Base-by-base conservation (phyloP, 1,140 invertebrate genomes). In the Microvelia longipes region DNA sequence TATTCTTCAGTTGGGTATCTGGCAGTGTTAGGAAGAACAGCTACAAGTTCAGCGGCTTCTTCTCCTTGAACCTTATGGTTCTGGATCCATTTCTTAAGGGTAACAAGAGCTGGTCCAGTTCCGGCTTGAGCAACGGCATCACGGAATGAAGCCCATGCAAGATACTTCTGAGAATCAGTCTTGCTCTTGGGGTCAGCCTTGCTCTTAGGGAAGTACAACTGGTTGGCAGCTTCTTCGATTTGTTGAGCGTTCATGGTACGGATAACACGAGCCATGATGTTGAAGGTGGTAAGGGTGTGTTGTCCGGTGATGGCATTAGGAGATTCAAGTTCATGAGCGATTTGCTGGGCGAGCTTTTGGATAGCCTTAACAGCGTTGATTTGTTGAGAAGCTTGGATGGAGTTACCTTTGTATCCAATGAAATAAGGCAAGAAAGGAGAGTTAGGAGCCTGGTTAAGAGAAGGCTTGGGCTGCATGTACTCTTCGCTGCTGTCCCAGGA, bases 81-180 rank as follows among this genome's bases (percentile, higher is more conserved):
- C 67, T 82, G 71, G 28, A 89, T 85, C 85, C 82, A 86, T 11
- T 82, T 70, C 72, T 82, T 81, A 29, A 89, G 82, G 69, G 78
- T 77, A 25, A 83, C 69, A 67, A 88, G 82, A 30, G 86, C 85
- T 1, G 88, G 86, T 60, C 82, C 80, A 14, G 86, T 89, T 70
- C 87, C 88, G 28, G 83, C 79, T 77, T 86, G 81, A 15, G 82
- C 77, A 2, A 89, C 80, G 28, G 84, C 84, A 74, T 88, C 86
- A 64, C 84, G 83, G 77, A 81, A 86, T 13, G 83, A 78, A 84
- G 28, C n/a, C 75, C 75, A 76, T 1, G 73, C 71, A 30, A 71
- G 68, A 28, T 72, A 70, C 68, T 74, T 73, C 62, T 72, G 27
- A 60, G 71, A 50, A 61, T 74, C 73, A 29, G 30, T 70, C 5